Conservation (phyloP, 2,797 vertebrate genomes). For the Anas acuta region DNA sequence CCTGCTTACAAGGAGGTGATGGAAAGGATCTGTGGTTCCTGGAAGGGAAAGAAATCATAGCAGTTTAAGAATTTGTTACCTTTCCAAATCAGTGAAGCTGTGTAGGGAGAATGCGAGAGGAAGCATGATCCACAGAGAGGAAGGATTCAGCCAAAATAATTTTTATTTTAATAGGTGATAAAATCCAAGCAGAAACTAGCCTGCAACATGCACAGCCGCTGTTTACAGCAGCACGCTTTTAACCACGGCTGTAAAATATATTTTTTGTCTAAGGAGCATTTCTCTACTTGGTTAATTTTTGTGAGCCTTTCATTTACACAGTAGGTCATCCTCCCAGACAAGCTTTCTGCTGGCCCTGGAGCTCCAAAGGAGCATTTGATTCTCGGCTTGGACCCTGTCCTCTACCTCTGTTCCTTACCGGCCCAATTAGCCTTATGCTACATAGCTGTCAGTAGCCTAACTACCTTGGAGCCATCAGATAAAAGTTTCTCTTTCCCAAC, state of each 20-base stretch:
- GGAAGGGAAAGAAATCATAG: background rate
- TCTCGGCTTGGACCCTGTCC: slow-evolving; percentile 59
- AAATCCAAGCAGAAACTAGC: slow-evolving; percentile 48
- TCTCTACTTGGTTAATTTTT: slow-evolving; percentile 69
- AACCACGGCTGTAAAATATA: slow-evolving; percentile 9
- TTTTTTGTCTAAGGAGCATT: slow-evolving; percentile 38
- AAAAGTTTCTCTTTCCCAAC: slow-evolving; percentile 75
- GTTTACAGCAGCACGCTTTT: slow-evolving; percentile 49
- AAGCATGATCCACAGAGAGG: background rate
- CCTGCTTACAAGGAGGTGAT: background rate
- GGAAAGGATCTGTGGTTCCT: background rate
- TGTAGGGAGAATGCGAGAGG: background rate
- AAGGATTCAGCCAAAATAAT: slow-evolving; percentile 32
- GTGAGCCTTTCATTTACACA: slow-evolving; percentile 69
- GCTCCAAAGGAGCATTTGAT: slow-evolving; percentile 66
- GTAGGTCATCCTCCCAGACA: slow-evolving; percentile 57
- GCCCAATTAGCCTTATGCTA: slow-evolving; percentile 78
- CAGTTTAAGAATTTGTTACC: background rate
- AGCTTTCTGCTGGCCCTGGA: slow-evolving; percentile 68
- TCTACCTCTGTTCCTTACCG: slow-evolving; percentile 72
- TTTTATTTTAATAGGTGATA: slow-evolving; percentile 54
- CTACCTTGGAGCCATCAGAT: slow-evolving; percentile 79
- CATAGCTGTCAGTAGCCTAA: slow-evolving; percentile 76
- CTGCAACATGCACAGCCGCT: background rate
- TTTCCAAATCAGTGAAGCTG: background rate